phyloP scores from a whole-genome alignment of 2,797 vertebrate genomes.

The Cyclopterus lumpus region DNA sequence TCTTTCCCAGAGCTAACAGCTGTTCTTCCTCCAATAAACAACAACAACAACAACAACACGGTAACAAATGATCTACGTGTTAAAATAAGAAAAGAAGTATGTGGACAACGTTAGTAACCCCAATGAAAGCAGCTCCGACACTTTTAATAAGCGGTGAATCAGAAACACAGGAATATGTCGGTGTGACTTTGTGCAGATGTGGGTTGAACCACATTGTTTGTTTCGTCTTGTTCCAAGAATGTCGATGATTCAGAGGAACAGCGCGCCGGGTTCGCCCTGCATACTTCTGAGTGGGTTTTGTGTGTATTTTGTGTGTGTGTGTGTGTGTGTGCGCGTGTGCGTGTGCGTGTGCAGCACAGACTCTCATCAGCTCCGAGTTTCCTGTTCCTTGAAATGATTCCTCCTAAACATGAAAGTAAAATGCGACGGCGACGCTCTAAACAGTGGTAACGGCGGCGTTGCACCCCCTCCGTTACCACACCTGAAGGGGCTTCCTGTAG shows the following conservation, averaged over 20 bases:
- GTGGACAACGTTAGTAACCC: not conserved
- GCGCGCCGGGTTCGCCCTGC: too few species aligned
- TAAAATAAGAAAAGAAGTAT: not conserved
- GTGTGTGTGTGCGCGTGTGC: not conserved
- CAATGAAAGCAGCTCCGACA: not conserved
- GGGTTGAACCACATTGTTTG: too few species aligned
- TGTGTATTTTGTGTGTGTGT: not conserved
- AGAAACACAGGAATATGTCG: too few species aligned
- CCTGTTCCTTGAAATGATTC: conserved; percentile 5
- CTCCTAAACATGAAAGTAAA: not conserved
- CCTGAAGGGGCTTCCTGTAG: too few species aligned
- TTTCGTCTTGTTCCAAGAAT: too few species aligned
- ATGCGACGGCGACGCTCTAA: too few species aligned
- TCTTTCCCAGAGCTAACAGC: too few species aligned
- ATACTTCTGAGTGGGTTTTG: not conserved
- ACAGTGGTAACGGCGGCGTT: too few species aligned
- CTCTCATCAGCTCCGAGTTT: conserved; percentile 12
- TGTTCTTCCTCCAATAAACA: not conserved
- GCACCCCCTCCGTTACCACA: too few species aligned
- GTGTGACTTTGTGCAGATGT: too few species aligned
- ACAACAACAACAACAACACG: not conserved
- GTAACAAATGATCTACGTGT: not conserved
- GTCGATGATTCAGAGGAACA: too few species aligned
- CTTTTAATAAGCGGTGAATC: too few species aligned
- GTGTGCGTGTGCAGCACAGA: not conserved